phyloP scores from a whole-genome alignment of 1,140 invertebrate genomes.

The Cotesia typhae region DNA sequence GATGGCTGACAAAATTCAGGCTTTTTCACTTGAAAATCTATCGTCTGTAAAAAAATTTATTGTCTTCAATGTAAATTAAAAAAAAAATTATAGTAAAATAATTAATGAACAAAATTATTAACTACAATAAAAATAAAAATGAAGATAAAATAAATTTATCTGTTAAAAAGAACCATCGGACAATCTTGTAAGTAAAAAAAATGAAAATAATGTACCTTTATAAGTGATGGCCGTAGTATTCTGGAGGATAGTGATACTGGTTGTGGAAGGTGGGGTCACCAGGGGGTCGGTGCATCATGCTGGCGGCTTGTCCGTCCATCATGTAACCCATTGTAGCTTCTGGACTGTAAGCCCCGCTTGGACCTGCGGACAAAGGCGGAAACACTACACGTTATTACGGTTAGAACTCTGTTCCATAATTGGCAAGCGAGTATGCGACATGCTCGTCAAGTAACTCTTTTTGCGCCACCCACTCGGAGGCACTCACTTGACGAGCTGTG shows the following conservation, averaged over 20 bases:
- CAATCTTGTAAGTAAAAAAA: too few relatives aligned
- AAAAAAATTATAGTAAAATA: too few relatives aligned
- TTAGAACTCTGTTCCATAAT: conserved; percentile 64
- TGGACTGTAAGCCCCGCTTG: conserved; percentile 93
- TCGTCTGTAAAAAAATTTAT: too few relatives aligned
- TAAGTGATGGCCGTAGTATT: conserved; percentile 91
- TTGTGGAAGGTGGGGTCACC: conserved; percentile 90
- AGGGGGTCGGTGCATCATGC: conserved; percentile 92
- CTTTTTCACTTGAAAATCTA: too few relatives aligned
- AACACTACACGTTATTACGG: conserved; percentile 78
- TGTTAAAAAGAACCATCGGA: too few relatives aligned
- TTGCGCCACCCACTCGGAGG: neutral
- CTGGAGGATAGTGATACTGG: conserved; percentile 89
- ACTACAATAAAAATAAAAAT: neutral
- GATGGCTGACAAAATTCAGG: too few relatives aligned
- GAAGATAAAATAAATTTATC: neutral
- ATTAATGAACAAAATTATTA: neutral
- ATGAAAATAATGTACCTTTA: conserved; percentile 65
- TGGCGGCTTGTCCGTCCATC: conserved; percentile 91
- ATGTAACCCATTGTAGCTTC: conserved; percentile 95
- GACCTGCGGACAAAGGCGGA: conserved; percentile 85
- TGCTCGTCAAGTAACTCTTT: conserved; percentile 48
- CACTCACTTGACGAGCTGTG: conserved; percentile 44
- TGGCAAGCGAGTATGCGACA: conserved; percentile 55
- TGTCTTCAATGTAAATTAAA: too few relatives aligned